Evolutionary conservation across 2,797 vertebrate genomes (phyloP), one percentile per base, ranked within the genome.

Genomic region (Paedocypris micromegethes): DNA sequence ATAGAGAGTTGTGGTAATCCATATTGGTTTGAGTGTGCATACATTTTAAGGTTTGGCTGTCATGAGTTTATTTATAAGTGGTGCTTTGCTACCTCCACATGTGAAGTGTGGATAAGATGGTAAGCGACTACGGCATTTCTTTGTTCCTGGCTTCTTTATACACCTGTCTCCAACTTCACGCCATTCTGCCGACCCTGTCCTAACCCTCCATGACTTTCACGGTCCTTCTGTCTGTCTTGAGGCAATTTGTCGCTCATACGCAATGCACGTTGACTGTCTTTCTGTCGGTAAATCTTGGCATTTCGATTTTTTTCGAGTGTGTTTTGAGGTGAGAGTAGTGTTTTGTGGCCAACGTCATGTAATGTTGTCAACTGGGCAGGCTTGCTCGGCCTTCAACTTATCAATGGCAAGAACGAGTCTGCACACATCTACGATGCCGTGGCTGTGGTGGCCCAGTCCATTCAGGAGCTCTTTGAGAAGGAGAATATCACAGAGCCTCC

Each of bases 401-500:
- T 93, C 81, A 93, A 93, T 0, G 93, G 93, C 68, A 94, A 94
- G 83, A 94, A 94, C 0, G 93, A 94, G 79, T 91, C 92, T 0
- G 93, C 93, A 0, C 93, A 94, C 82, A 94, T 94, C 83, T 89
- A 88, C 2, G 92, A 94, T 0, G 93, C 93, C 0, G 92, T 94
- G 0, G 90, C 91, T 0, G 86, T 94, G 70, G 91, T 93, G 73
- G 92, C 92, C 3, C 92, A 93, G 85, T 92, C 92, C 0, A 91
- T 94, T 59, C 92, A 93, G 0, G 92, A 94, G 75, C 81, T 94
- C 50, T 92, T 93, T 68, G 93, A 94, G 81, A 94, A 93, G 70
- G 93, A 94, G 83, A 94, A 94, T 75, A 93, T 93, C 82, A 94
- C 92, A 0, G 93, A 93, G 79, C 93, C 93, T 0, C 93, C 93